Percentiles rank a stretch among this genome's conserved stretches.
Evolutionary conservation across 2,888 invertebrate genomes (phyloP).

Genomic region (Ophonus ardosiacus): DNA sequence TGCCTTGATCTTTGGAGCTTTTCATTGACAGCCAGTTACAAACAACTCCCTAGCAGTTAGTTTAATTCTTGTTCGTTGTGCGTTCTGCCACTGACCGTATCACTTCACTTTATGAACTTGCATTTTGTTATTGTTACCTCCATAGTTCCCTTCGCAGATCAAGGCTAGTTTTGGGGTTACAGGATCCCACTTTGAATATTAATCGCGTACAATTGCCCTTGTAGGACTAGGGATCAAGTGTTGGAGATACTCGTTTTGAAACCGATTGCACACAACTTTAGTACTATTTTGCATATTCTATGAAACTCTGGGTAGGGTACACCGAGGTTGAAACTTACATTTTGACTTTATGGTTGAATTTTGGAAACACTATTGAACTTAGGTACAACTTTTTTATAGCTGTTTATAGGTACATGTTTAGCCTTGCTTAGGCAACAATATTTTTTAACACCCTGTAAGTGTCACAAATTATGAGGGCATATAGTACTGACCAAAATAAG

Average conservation of each 20-base stretch:
- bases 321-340: too few relatives aligned
- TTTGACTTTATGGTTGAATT: too few relatives aligned
- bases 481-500: too few relatives aligned
- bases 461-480: too few relatives aligned
- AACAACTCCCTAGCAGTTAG: conserved; percentile 63
- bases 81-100: conserved; percentile 56
- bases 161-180: neutral
- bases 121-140: conserved; percentile 18
- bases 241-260: neutral
- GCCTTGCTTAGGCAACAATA: too few relatives aligned
- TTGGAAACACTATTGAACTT: too few relatives aligned
- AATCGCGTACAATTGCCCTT: neutral
- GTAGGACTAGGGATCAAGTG: neutral
- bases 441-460: too few relatives aligned
- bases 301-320: neutral
- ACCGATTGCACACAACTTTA: neutral
- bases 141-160: neutral
- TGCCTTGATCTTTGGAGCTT: conserved; percentile 71
- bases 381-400: too few relatives aligned
- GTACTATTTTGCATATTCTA: neutral
- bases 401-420: too few relatives aligned
- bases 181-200: neutral
- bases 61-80: conserved; percentile 57
- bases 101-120: conserved; percentile 40
- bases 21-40: conserved; percentile 70